Conservation (phyloP, 2,888 invertebrate genomes). For the Cryptocheilus praepositus region DNA sequence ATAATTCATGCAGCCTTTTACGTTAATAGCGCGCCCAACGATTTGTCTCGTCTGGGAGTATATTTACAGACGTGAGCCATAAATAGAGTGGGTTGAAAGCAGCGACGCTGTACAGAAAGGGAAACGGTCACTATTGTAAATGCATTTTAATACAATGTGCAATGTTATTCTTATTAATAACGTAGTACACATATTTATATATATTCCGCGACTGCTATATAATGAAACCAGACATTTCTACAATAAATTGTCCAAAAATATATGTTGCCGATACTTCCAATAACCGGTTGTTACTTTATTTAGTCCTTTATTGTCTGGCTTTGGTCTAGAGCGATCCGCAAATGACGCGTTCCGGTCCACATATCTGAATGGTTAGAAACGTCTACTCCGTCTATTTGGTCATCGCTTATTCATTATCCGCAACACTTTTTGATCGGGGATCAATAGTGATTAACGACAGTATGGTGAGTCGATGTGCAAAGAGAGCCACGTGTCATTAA, state of each 20-base stretch:
- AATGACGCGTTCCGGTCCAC: not conserved
- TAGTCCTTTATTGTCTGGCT: too few relatives aligned
- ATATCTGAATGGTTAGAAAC: slow-evolving; percentile 23
- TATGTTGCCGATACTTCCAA: too few relatives aligned
- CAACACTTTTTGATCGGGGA: slow-evolving; percentile 35
- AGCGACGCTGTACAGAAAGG: not conserved
- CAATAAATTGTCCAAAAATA: too few relatives aligned
- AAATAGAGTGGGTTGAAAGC: not conserved
- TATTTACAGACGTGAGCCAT: slow-evolving; percentile 9
- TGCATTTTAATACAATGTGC: too few relatives aligned
- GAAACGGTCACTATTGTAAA: not conserved
- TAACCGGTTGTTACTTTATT: too few relatives aligned
- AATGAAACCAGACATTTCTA: too few relatives aligned
- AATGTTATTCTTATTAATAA: too few relatives aligned
- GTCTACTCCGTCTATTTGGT: slow-evolving; percentile 15
- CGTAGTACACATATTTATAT: too few relatives aligned
- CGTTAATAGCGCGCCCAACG: slow-evolving; percentile 23
- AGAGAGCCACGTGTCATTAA: slow-evolving; percentile 41
- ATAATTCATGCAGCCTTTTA: slow-evolving; percentile 33
- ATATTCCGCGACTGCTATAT: too few relatives aligned
- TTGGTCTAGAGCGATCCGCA: too few relatives aligned
- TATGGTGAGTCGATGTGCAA: slow-evolving; percentile 22
- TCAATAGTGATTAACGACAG: slow-evolving; percentile 37
- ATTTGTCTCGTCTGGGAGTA: slow-evolving; percentile 14
- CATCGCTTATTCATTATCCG: too few relatives aligned